Conservation (phyloP, 2,888 invertebrate genomes). For the Spicauda simplicius region DNA sequence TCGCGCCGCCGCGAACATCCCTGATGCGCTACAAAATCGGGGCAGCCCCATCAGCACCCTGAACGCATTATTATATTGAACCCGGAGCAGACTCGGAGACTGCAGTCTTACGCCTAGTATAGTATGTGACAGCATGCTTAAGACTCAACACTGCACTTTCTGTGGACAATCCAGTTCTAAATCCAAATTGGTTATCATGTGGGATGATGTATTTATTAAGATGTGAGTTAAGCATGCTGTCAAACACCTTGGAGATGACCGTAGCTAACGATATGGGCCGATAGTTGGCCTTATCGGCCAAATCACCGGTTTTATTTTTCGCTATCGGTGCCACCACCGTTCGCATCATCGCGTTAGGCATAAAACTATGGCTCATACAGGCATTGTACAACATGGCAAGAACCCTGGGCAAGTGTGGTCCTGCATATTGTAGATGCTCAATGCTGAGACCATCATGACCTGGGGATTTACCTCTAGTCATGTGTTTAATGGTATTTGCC, state of each 20-base stretch:
- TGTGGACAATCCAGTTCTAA: not conserved
- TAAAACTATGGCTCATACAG: conserved; percentile 16
- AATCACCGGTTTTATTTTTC: conserved; percentile 12
- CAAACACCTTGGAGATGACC: no score
- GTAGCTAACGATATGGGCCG: conserved; percentile 2
- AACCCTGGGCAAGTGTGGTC: conserved; percentile 24
- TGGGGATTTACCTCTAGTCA: conserved; percentile 33
- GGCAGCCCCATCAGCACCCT: no score
- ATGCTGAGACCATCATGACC: conserved; percentile 37
- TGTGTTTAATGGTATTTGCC: not conserved
- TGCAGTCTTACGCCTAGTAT: not conserved
- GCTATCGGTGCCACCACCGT: not conserved
- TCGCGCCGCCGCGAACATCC: no score
- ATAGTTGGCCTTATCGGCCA: not conserved
- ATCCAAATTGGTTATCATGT: no score
- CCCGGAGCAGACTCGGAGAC: no score
- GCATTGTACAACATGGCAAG: conserved; percentile 17
- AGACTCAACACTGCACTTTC: not conserved
- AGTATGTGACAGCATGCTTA: conserved; percentile 12
- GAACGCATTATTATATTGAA: no score
- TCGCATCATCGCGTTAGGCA: conserved; percentile 3
- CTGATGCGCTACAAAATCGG: no score
- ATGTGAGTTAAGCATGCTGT: no score
- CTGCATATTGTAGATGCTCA: conserved; percentile 32
- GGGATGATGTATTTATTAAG: no score